phyloP scores from a whole-genome alignment of 2,797 vertebrate genomes.

The Liparis tanakae region DNA sequence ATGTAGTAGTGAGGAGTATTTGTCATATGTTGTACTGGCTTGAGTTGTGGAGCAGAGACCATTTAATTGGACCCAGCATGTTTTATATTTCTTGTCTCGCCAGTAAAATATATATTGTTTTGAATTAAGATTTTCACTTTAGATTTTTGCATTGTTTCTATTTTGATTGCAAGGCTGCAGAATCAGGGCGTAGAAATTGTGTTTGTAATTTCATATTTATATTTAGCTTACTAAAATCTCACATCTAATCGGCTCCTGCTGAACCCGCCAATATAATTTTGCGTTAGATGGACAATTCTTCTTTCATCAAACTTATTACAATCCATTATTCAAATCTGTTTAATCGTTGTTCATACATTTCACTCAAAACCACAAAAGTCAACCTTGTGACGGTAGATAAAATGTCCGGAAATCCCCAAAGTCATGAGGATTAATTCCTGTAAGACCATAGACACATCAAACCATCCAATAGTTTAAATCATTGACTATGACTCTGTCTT shows the following conservation, averaged over 20 bases:
- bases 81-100: too few relatives aligned
- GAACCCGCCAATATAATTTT: neutral
- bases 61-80: too few relatives aligned
- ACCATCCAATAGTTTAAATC: neutral
- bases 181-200: too few relatives aligned
- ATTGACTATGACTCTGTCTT: too few relatives aligned
- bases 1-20: too few relatives aligned
- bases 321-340: neutral
- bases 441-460: neutral
- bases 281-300: neutral
- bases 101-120: too few relatives aligned
- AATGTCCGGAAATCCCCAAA: too few relatives aligned
- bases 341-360: neutral
- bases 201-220: neutral
- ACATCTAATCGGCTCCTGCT: neutral
- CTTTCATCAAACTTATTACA: neutral
- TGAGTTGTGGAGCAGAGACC: too few relatives aligned
- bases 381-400: neutral
- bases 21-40: too few relatives aligned
- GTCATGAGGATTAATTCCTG: neutral
- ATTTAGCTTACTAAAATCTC: neutral
- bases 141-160: too few relatives aligned
- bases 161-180: too few relatives aligned
- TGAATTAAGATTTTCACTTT: too few relatives aligned
- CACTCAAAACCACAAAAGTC: constrained; percentile 1